Conservation (phyloP, 2,797 vertebrate genomes). For the Tarsius wallacei region DNA sequence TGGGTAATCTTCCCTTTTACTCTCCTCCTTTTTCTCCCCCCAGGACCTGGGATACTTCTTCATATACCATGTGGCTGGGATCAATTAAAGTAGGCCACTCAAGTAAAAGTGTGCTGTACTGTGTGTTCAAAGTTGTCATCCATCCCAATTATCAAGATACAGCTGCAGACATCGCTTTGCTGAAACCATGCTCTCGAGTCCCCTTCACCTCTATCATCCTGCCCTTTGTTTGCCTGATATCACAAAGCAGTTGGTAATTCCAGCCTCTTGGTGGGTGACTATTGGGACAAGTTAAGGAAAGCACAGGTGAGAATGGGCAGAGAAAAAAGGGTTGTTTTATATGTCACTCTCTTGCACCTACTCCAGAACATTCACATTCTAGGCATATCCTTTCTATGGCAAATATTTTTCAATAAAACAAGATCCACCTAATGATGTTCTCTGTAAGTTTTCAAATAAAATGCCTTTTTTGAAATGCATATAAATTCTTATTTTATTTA, state of each 20-base stretch:
- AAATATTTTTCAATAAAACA: slow-evolving; percentile 54
- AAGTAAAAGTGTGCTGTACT: neutral
- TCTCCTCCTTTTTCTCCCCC: neutral
- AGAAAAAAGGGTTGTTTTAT: neutral
- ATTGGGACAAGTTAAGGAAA: slow-evolving; percentile 7
- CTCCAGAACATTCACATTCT: neutral
- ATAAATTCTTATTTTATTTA: slow-evolving; percentile 62
- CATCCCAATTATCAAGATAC: rapidly evolving
- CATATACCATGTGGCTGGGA: slow-evolving; percentile 66
- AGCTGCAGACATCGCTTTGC: slow-evolving; percentile 20
- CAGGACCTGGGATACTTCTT: neutral
- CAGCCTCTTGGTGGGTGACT: slow-evolving; percentile 76
- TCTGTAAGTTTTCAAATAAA: slow-evolving; percentile 39
- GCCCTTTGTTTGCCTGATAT: slow-evolving; percentile 70
- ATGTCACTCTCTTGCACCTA: neutral
- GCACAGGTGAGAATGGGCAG: slow-evolving; percentile 50
- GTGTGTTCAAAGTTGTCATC: slow-evolving; percentile 19
- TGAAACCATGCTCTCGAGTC: slow-evolving; percentile 52
- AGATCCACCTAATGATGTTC: slow-evolving; percentile 34
- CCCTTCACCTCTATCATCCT: slow-evolving; percentile 53
- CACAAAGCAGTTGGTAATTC: neutral
- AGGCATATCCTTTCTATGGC: neutral
- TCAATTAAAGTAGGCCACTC: neutral
- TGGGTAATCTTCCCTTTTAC: neutral
- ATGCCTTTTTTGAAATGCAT: neutral